phyloP scores from a whole-genome alignment of 2,113 vertebrate genomes.

The Callipepla squamata region DNA sequence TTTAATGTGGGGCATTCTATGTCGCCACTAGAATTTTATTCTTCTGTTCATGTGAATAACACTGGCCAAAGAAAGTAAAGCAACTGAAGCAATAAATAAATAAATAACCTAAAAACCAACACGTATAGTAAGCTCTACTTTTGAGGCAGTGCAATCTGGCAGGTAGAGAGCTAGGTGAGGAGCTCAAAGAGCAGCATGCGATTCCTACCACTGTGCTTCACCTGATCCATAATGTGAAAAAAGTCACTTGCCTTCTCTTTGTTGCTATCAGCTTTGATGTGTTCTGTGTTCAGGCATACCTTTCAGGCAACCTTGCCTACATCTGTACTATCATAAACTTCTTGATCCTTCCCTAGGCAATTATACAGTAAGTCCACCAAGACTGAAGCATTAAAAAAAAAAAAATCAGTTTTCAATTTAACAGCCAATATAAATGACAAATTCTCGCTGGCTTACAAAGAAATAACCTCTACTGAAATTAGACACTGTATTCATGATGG shows the following conservation, averaged over 20 bases:
- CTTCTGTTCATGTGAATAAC: neutral
- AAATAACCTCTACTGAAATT: neutral
- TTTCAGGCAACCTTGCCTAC: neutral
- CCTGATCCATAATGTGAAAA: neutral
- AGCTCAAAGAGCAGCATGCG: neutral
- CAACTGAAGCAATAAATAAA: neutral
- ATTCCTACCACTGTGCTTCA: neutral
- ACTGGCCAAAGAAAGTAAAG: neutral
- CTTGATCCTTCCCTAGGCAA: neutral
- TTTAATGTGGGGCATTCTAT: neutral
- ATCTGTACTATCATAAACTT: neutral
- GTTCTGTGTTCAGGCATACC: neutral
- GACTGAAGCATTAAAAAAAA: neutral
- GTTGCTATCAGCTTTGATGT: neutral
- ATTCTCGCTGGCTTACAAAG: neutral
- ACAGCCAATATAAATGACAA: neutral
- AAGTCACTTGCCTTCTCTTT: slow-evolving; percentile 14
- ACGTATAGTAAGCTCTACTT: neutral
- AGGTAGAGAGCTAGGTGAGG: neutral
- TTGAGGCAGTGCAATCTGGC: neutral
- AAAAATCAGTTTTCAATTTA: neutral
- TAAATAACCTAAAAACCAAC: neutral
- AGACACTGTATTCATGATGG: neutral
- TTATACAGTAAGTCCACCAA: neutral
- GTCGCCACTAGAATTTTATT: neutral